These are phyloP conservation scores for Eudasyphora cyanicolor DNA, from an alignment of 2,888 invertebrate species.

Conservation along the genomic window DNA sequence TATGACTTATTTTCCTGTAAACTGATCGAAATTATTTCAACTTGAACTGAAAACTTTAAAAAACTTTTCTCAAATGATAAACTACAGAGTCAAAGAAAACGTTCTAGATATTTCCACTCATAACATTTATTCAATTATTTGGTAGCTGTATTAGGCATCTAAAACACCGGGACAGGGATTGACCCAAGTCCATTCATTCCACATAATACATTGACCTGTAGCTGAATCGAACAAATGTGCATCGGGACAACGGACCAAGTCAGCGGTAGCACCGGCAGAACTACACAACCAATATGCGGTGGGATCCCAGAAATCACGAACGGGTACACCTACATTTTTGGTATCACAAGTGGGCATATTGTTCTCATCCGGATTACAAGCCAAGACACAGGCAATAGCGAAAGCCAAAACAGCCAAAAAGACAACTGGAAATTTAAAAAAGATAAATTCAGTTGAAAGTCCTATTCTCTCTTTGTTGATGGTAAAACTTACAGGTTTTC, in stretches of 20 bases:
- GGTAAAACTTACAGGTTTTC: too few relatives aligned
- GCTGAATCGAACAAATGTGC: conserved; percentile 32
- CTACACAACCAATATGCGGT: conserved; percentile 46
- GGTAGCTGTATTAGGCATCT: too few relatives aligned
- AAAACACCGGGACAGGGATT: conserved; percentile 16
- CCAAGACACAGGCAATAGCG: not conserved
- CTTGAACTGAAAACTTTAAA: too few relatives aligned
- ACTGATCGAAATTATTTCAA: too few relatives aligned
- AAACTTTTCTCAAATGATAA: too few relatives aligned
- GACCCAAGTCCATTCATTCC: conserved; percentile 46
- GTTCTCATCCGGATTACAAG: conserved; percentile 47
- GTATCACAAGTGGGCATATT: conserved; percentile 38
- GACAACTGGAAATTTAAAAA: not conserved
- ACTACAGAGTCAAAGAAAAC: too few relatives aligned
- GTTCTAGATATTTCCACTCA: too few relatives aligned
- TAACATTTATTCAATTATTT: too few relatives aligned
- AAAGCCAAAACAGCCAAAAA: conserved; percentile 38
- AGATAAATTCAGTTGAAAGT: too few relatives aligned
- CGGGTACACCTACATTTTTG: not conserved
- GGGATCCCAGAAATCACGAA: conserved; percentile 53
- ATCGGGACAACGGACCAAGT: not conserved
- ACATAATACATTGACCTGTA: conserved; percentile 27
- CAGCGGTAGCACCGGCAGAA: not conserved
- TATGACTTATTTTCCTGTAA: too few relatives aligned
- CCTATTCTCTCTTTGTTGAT: too few relatives aligned